Evolutionary conservation across 2,797 vertebrate species (phyloP).

Genomic region (Amblyraja radiata): DNA sequence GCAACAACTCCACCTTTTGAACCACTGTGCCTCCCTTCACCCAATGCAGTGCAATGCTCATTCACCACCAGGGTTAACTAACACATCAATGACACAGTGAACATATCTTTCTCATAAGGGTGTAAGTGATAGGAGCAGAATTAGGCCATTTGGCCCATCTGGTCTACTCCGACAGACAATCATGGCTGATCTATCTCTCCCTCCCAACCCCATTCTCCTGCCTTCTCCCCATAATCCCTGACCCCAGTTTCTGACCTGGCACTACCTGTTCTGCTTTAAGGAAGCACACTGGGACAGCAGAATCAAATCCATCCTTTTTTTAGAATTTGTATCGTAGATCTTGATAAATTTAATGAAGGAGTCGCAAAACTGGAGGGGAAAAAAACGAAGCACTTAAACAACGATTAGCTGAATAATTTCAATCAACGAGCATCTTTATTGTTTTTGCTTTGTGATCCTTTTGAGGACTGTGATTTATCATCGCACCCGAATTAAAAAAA

Average conservation of each 20-base stretch:
- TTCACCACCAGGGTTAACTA: not conserved
- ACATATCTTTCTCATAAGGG: not conserved
- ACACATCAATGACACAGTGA: not conserved
- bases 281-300: not conserved
- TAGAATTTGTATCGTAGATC: not conserved
- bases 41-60: not conserved
- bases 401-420: slow-evolving; percentile 30
- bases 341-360: not conserved
- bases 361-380: not conserved
- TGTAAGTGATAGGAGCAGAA: no score
- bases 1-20: no score
- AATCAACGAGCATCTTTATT: not conserved
- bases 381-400: slow-evolving; percentile 3
- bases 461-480: not conserved
- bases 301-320: not conserved
- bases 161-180: no score
- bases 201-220: no score
- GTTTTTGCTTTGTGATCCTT: slow-evolving; percentile 30
- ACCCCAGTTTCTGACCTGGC: no score
- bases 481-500: not conserved
- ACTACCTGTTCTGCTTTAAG: not conserved
- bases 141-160: no score
- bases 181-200: no score
- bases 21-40: not conserved
- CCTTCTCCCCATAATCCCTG: no score